Percentiles rank a stretch among this genome's conserved stretches.
phyloP scores from a whole-genome alignment of 2,797 vertebrate species.

The Enteromius paludinosus region DNA sequence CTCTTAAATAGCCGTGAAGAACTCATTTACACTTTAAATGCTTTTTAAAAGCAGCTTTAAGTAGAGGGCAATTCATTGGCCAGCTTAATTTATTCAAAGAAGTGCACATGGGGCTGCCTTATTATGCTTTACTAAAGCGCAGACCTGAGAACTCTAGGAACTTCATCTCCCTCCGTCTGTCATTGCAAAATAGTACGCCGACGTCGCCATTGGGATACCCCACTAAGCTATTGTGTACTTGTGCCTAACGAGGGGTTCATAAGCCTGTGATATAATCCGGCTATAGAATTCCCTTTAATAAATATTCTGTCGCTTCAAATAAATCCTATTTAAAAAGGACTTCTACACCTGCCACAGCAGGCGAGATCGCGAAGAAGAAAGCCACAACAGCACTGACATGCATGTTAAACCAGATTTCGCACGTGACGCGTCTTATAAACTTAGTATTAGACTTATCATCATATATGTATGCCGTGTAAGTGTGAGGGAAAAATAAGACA shows the following conservation, averaged over 20 bases:
- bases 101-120: slow-evolving; percentile 92
- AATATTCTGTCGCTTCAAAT: slow-evolving; percentile 88
- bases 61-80: slow-evolving; percentile 86
- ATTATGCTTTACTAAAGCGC: slow-evolving; percentile 92
- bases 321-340: slow-evolving; percentile 93
- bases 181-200: slow-evolving; percentile 87
- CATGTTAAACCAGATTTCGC: slow-evolving; percentile 80
- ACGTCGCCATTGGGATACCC: slow-evolving; percentile 87
- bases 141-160: slow-evolving; percentile 86
- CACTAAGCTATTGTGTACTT: slow-evolving; percentile 87
- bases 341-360: slow-evolving; percentile 83
- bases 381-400: slow-evolving; percentile 76
- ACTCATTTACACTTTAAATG: slow-evolving; percentile 85
- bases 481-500: neutral
- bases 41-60: slow-evolving; percentile 87
- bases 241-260: slow-evolving; percentile 94
- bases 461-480: neutral
- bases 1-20: slow-evolving; percentile 90
- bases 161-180: slow-evolving; percentile 85
- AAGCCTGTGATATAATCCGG: slow-evolving; percentile 93
- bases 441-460: neutral
- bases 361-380: slow-evolving; percentile 77
- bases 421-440: slow-evolving; percentile 80
- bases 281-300: slow-evolving; percentile 93
- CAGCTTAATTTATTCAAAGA: slow-evolving; percentile 87